Base-by-base conservation (phyloP, 2,888 invertebrate species). In the Chaitophorus viminalis region DNA sequence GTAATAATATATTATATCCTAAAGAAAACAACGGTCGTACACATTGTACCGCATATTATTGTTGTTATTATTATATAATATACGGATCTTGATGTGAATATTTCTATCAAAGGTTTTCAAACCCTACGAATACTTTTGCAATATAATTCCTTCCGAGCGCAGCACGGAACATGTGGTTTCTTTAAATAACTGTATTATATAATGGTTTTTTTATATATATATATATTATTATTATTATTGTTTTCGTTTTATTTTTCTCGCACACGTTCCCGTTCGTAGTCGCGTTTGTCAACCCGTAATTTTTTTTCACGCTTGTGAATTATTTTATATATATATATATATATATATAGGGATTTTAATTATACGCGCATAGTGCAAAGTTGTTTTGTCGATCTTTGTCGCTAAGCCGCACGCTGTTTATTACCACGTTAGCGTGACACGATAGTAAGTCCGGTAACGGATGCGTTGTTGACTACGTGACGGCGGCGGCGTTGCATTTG, bases 141-240 rank as follows among this genome's bases (percentile, higher is more conserved):
- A 84, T 75, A 76, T 75, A 76, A 84, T 75, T 65, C 36, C 36
- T 79, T 77, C 18, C 52, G 18, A 29, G 1, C 21, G 31, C 46
- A 0, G 46, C 29, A n/a, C 75, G 54, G 25, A 25, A 85, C 85
- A 85, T 85, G 77, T 85, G 76, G 84, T 65, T 76, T 84, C 84
- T 76, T 84, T 84, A 84, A 84, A 84, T 76, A 84, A 82, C 82
- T 5, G 4, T 60, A 60, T 72, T 54, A 74, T 36, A 52, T 82
- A 54, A 83, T 39, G 31, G 39, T 76, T 21, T 65, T 65, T 84
- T 39, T 29, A n/a, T n/a, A n/a, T n/a, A n/a, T n/a, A n/a, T 83
- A 11, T 36, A 72, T 83, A 70, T 82, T 70, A 21, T 81, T 68
- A 31, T 70, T 52, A 21, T 75, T 46, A 21, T 36, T 39, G 25